Evolutionary conservation across 2,888 invertebrate species (phyloP), one percentile per base, ranked within the genome.

Genomic region (Melanargia galathea): DNA sequence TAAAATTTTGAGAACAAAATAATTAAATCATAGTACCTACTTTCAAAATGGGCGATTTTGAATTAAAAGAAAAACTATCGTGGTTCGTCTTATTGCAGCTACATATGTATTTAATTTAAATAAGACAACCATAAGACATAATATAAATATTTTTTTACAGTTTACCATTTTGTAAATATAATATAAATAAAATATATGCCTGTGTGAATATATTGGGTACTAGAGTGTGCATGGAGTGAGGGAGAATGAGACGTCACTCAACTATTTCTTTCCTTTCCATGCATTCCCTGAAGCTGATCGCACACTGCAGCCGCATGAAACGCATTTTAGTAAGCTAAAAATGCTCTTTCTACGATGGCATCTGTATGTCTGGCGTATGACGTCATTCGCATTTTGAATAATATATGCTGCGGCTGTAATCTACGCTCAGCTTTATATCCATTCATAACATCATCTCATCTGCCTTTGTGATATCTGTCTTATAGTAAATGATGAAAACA

Each of bases 71-170:
- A 35, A 33, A 52, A 33, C 16, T 4, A 35, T 20, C 16, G 38
- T 63, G 56, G 40, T 60, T 57, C 35, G 40, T 61, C 54, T 45
- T 58, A 58, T 60, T 51, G 66, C 63, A 66, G 63, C 66, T 66
- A n/a, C n/a, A n/a, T n/a, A 66, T 49, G 11, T 20, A 52, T 40
- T 63, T 55, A 49, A 55, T 61, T 49, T 49, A 30, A 56, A 52
- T 59, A 18, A 49, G 63, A 55, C 55, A 18, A 57, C 38, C 46
- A 57, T 48, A 40, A n/a, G 33, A 30, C 30, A 22, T 38, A 46
- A 45, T n/a, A n/a, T n/a, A n/a, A 60, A 56, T 56, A 58, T 52
- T 59, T 62, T 65, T 62, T 60, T 58, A 58, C 46, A 58, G 33
- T 35, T 48, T 51, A 59, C 49, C 24, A 49, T 40, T n/a, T 22